Evolutionary conservation across 2,888 invertebrate species (phyloP), one percentile per base, ranked within the genome.

Genomic region (Bembecia ichneumoniformis): DNA sequence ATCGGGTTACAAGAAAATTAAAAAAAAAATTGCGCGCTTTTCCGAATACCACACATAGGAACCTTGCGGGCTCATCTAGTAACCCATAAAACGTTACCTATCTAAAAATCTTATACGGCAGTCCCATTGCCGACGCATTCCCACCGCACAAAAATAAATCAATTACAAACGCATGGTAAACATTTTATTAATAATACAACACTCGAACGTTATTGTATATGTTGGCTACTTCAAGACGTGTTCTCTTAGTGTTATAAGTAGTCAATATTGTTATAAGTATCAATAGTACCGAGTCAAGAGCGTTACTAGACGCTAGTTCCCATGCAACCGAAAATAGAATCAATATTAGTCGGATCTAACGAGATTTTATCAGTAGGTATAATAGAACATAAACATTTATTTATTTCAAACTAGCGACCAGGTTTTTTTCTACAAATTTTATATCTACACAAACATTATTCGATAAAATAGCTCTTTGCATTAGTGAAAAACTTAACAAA

Each of bases 91-190:
- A 28, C 28, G 9, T 2, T 20, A 20, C 20, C 20, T 7, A 44
- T 44, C 15, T 9, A 40, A 40, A 13, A 11, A 13, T 13, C 40
- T 13, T 40, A 13, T 40, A n/a, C 40, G 11, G 40, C 14, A 40
- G 40, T 40, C 44, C 11, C 17, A 49, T 60, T 28, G 1, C 20
- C 5, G 7, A 28, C 20, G 59, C 55, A 57, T 72, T 73, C 74
- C 68, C 73, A 73, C 68, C 56, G 62, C 59, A 51, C 59, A 62
- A 66, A 71, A 69, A 71, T 71, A 70, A 67, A 64, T 62, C 62
- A 54, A 55, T 55, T 54, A 56, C 51, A 49, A 59, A 54, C 54
- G 58, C 60, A 64, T 63, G 58, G 58, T 54, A 58, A 51, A 53
- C 56, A 54, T 53, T 54, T 47, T 53, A 59, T 59, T 62, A 60